These are phyloP conservation scores for Phylloscopus trochilus DNA, from an alignment of 2,113 vertebrate species.

Conservation along the genomic window DNA sequence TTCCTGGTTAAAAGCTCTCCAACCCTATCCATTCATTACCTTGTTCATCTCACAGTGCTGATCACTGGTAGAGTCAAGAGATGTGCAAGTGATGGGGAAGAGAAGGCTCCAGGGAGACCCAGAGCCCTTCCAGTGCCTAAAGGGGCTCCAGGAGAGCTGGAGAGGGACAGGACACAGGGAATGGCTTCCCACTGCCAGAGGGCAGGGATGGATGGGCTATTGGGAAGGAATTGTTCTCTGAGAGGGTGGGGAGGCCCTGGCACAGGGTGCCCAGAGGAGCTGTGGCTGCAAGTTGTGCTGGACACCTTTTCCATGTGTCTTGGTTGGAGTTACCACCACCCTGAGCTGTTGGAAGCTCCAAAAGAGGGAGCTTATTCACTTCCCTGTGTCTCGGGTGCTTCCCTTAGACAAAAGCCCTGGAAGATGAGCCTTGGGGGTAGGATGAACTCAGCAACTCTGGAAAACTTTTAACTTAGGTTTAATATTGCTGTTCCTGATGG, in stretches of 20 bases:
- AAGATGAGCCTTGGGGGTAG: neutral
- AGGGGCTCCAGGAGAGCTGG: neutral
- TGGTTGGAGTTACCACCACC: neutral
- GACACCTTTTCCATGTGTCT: fast-evolving
- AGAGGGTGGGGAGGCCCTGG: fast-evolving
- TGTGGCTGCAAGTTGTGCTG: neutral
- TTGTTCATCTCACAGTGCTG: neutral
- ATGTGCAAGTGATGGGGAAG: neutral
- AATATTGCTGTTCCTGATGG: fast-evolving
- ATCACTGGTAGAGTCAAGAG: neutral
- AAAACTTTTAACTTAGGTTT: neutral
- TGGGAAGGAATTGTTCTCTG: fast-evolving
- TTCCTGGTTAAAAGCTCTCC: neutral
- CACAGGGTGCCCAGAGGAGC: no score
- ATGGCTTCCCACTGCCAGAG: neutral
- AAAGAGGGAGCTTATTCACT: neutral
- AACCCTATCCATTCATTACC: fast-evolving
- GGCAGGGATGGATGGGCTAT: fast-evolving
- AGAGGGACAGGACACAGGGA: neutral
- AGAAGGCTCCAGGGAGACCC: no score
- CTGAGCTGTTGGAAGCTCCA: neutral
- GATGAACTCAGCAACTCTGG: neutral
- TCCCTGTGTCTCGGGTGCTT: neutral
- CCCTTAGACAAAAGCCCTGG: neutral
- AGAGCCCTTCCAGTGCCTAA: neutral